phyloP scores from a whole-genome alignment of 2,113 vertebrate species.

The Todiramphus chloris region DNA sequence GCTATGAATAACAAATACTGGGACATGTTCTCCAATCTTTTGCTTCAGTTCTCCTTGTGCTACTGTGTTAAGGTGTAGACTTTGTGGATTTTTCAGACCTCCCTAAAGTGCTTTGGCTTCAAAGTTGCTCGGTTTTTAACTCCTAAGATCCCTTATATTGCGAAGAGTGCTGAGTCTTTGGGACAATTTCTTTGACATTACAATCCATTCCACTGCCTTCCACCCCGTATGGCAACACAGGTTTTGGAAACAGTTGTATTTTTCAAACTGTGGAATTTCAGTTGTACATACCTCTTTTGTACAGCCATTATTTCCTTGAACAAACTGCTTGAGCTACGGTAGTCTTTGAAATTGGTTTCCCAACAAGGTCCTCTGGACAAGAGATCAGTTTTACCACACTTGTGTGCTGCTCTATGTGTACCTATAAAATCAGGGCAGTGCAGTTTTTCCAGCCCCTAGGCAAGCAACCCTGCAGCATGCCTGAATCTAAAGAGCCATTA shows the following conservation, averaged over 20 bases:
- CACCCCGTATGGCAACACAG: neutral
- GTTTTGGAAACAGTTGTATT: neutral
- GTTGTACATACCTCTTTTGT: neutral
- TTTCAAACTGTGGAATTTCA: neutral
- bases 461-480: neutral
- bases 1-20: neutral
- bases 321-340: neutral
- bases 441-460: neutral
- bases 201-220: neutral
- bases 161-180: neutral
- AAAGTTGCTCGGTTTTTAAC: neutral
- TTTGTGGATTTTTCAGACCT: neutral
- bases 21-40: neutral
- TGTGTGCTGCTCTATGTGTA: neutral
- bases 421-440: neutral
- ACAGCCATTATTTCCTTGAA: neutral
- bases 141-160: neutral
- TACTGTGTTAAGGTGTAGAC: neutral
- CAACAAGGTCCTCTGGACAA: neutral
- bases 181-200: neutral
- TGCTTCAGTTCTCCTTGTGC: neutral
- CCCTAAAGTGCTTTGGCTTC: neutral
- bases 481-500: conserved; percentile 39
- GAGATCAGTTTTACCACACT: neutral
- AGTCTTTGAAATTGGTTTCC: neutral